phyloP scores from a whole-genome alignment of 2,113 vertebrate genomes.

The Motacilla alba region DNA sequence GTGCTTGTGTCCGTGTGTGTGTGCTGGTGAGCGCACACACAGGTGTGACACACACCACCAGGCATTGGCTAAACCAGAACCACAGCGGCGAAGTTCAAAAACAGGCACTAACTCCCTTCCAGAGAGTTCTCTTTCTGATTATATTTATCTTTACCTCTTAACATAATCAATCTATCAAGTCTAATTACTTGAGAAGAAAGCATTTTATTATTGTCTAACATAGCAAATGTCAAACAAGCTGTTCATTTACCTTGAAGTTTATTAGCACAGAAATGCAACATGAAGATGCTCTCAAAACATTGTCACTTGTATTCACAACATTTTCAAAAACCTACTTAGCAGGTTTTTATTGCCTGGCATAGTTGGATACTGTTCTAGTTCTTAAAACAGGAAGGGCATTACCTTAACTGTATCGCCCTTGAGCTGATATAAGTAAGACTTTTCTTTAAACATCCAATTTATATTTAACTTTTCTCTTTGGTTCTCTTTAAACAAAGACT shows the following conservation, averaged over 20 bases:
- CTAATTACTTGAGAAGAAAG: conserved; percentile 58
- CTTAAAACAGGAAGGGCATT: background rate
- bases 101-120: background rate
- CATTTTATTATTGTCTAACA: conserved; percentile 58
- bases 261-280: conserved; percentile 52
- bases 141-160: conserved; percentile 30
- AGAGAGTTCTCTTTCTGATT: conserved; percentile 17
- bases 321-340: conserved; percentile 27
- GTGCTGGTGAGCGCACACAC: background rate
- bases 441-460: background rate
- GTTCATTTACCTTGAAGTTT: conserved; percentile 61
- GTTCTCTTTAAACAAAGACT: background rate
- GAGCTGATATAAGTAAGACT: background rate
- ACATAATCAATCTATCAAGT: conserved; percentile 35
- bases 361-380: background rate
- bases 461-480: background rate
- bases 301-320: conserved; percentile 35
- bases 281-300: conserved; percentile 47
- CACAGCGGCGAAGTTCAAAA: background rate
- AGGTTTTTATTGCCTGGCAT: background rate
- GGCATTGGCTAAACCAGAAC: background rate
- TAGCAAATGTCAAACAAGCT: conserved; percentile 50
- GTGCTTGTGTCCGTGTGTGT: background rate
- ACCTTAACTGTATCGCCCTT: background rate
- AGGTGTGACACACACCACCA: background rate